These are phyloP conservation scores for Masnerella sp. DNA, from an alignment of 2,888 invertebrate genomes.

Conservation along the genomic window DNA sequence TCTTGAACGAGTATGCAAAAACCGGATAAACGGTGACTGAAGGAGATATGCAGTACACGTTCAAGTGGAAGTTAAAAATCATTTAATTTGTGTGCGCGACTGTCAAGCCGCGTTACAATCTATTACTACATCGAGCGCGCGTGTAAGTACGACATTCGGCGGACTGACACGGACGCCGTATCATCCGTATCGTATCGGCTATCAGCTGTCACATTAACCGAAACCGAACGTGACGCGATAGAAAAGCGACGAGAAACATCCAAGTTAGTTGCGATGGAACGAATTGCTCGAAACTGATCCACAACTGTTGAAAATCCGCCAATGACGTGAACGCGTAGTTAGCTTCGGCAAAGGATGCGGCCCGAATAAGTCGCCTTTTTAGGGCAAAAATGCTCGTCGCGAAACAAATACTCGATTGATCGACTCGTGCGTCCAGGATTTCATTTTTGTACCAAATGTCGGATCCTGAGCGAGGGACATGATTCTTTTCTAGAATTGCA, in stretches of 20 bases:
- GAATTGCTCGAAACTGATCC: constrained; percentile 7
- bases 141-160: constrained; percentile 31
- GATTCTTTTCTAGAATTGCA: too few species aligned
- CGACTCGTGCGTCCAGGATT: neutral
- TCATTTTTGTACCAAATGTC: neutral
- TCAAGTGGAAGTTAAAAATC: constrained; percentile 14
- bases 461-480: neutral
- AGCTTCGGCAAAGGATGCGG: constrained; percentile 7
- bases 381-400: constrained; percentile 1
- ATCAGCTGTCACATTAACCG: constrained; percentile 41
- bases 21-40: too few species aligned
- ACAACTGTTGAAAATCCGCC: constrained; percentile 13
- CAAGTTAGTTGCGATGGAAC: constrained; percentile 28
- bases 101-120: constrained; percentile 27
- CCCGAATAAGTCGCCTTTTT: constrained; percentile 17
- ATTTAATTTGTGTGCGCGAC: constrained; percentile 16
- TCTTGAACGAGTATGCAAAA: too few species aligned
- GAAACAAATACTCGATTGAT: constrained; percentile 28
- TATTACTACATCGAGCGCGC: constrained; percentile 24
- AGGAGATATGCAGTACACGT: too few species aligned
- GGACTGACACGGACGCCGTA: constrained; percentile 16
- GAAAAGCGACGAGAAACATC: constrained; percentile 40
- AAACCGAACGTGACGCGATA: constrained; percentile 33
- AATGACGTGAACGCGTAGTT: constrained; percentile 10
- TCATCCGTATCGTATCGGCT: constrained; percentile 33